Percentiles rank a stretch among this genome's conserved stretches.
Evolutionary conservation across 2,888 invertebrate species (phyloP).

Genomic region (Oscheius myriophilus): DNA sequence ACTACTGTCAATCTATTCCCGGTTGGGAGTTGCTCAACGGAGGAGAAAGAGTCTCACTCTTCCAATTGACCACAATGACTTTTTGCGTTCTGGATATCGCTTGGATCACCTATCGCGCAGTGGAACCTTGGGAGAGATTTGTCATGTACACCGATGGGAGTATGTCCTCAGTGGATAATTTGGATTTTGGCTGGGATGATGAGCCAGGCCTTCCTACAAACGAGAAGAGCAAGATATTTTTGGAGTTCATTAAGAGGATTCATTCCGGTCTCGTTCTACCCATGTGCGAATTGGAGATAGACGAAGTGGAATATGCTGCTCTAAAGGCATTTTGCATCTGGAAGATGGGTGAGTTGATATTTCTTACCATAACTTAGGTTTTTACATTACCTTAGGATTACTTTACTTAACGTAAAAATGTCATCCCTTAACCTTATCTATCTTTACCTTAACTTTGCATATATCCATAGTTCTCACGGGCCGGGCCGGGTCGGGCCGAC

Average conservation of each 20-base stretch:
- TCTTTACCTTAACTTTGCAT: neutral
- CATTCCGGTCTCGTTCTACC: conserved; percentile 40
- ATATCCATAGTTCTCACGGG: too few relatives aligned
- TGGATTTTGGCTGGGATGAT: conserved; percentile 55
- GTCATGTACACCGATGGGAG: conserved; percentile 50
- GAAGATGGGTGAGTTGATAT: conserved; percentile 46
- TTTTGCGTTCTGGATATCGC: conserved; percentile 49
- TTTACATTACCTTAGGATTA: neutral
- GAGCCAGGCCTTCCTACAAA: conserved; percentile 42
- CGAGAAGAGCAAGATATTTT: conserved; percentile 43
- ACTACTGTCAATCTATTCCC: conserved; percentile 48
- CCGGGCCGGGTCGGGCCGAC: too few relatives aligned
- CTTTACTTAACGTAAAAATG: too few relatives aligned
- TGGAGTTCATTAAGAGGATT: conserved; percentile 34
- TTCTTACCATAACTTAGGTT: neutral
- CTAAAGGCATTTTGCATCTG: conserved; percentile 51
- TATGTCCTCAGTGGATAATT: conserved; percentile 39
- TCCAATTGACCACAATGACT: conserved; percentile 36
- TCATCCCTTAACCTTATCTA: too few relatives aligned
- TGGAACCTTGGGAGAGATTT: conserved; percentile 17
- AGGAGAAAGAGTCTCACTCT: conserved; percentile 36
- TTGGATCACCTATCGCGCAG: conserved; percentile 46
- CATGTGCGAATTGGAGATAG: conserved; percentile 33
- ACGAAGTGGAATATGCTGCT: conserved; percentile 50
- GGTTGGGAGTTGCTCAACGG: conserved; percentile 41